Percentiles rank a stretch among this genome's conserved stretches.
phyloP scores from a whole-genome alignment of 2,797 vertebrate genomes.

The Vultur gryphus region DNA sequence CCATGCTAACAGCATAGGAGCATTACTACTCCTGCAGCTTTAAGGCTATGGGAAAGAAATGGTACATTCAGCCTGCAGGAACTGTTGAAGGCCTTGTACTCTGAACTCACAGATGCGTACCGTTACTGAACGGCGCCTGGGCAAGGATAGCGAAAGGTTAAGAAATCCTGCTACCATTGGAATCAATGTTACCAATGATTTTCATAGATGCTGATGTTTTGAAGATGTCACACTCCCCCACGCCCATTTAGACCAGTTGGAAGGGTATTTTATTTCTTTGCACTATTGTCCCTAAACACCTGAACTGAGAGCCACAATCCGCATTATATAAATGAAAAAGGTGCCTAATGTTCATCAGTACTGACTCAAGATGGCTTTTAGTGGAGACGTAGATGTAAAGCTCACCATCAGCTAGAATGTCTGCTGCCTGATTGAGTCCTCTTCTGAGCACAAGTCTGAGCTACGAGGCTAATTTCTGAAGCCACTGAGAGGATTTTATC shows the following conservation, averaged over 20 bases:
- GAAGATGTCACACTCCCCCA: neutral
- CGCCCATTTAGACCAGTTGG: rapidly evolving
- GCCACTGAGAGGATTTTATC: neutral
- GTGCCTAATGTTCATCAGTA: neutral
- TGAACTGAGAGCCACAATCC: neutral
- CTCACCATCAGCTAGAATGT: neutral
- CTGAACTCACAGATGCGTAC: neutral
- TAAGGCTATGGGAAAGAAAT: neutral
- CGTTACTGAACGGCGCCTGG: neutral
- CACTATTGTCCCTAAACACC: neutral
- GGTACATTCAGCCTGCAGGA: neutral
- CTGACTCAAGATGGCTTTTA: neutral
- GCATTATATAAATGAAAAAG: neutral
- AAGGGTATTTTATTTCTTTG: neutral
- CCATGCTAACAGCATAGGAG: neutral
- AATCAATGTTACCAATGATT: neutral
- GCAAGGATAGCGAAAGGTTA: neutral
- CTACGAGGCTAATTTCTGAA: neutral
- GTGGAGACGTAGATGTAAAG: neutral
- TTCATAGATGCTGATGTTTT: neutral
- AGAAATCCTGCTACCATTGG: neutral
- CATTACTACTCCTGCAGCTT: neutral
- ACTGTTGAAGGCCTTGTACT: too few species aligned
- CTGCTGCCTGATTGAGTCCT: neutral
- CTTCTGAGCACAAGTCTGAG: neutral